Percentiles rank a stretch among this genome's conserved stretches.
phyloP scores from a whole-genome alignment of 2,113 vertebrate genomes.

The Atractosteus spatula region DNA sequence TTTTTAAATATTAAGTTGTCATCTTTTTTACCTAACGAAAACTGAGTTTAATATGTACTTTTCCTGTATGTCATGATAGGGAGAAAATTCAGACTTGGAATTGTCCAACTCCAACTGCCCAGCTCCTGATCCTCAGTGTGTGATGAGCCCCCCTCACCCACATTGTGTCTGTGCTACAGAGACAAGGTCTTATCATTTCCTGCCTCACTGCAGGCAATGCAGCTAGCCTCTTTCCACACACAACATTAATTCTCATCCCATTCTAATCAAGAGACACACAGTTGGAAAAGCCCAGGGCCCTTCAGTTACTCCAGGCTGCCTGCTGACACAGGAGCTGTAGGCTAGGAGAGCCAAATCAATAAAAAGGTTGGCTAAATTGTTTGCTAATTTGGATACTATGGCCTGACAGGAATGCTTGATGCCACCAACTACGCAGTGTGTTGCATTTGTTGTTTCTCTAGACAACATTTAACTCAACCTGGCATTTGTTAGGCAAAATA shows the following conservation, averaged over 20 bases:
- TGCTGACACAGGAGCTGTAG: background rate
- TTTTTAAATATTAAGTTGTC: too few species aligned
- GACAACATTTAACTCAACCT: background rate
- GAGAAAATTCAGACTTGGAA: too few species aligned
- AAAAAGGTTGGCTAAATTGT: background rate
- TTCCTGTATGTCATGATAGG: too few species aligned
- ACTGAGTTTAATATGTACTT: too few species aligned
- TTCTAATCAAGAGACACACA: background rate
- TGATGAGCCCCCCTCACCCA: too few species aligned
- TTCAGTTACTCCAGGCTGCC: background rate
- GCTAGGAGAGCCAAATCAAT: background rate
- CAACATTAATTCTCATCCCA: background rate
- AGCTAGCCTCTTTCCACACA: background rate
- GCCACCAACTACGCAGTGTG: background rate
- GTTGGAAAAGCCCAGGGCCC: background rate
- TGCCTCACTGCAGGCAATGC: background rate
- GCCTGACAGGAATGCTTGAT: background rate
- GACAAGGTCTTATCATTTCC: background rate
- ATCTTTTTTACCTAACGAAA: too few species aligned
- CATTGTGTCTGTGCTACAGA: background rate
- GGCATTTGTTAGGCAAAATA: too few species aligned
- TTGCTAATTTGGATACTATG: slow-evolving; percentile 1
- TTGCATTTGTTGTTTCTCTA: background rate
- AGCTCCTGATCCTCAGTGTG: too few species aligned
- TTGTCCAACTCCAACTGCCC: too few species aligned